Evolutionary conservation across 2,797 vertebrate genomes (phyloP).

Genomic region (Harpagifer antarcticus): DNA sequence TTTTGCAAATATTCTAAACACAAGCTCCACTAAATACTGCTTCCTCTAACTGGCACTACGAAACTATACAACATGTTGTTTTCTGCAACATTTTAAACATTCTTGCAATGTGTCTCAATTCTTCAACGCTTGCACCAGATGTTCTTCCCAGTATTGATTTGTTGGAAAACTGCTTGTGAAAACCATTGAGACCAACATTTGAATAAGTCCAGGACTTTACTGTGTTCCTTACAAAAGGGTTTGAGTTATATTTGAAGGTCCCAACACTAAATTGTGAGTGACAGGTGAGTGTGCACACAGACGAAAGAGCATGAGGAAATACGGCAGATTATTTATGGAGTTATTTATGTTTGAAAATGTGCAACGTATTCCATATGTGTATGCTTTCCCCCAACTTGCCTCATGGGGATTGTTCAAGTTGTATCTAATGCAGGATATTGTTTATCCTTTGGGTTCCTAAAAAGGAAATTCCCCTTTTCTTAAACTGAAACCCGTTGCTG

Average conservation of each 20-base stretch:
- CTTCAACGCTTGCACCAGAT: no score
- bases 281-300: background rate
- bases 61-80: background rate
- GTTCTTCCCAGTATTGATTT: background rate
- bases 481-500: constrained; percentile 18
- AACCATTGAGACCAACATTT: background rate
- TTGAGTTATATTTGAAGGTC: background rate
- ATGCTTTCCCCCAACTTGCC: constrained; percentile 13
- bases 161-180: background rate
- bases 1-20: background rate
- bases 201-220: background rate
- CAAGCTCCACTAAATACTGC: background rate
- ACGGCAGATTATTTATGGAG: background rate
- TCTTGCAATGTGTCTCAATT: background rate
- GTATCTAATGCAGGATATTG: constrained; percentile 38
- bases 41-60: background rate
- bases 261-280: background rate
- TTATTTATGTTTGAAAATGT: constrained; percentile 10
- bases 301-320: background rate
- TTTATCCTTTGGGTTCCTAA: constrained; percentile 8
- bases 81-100: background rate
- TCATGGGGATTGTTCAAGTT: constrained; percentile 23
- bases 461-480: constrained; percentile 7
- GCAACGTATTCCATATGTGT: background rate
- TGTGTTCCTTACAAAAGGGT: background rate